phyloP scores from a whole-genome alignment of 2,888 invertebrate genomes.

The Phorcus lineatus region DNA sequence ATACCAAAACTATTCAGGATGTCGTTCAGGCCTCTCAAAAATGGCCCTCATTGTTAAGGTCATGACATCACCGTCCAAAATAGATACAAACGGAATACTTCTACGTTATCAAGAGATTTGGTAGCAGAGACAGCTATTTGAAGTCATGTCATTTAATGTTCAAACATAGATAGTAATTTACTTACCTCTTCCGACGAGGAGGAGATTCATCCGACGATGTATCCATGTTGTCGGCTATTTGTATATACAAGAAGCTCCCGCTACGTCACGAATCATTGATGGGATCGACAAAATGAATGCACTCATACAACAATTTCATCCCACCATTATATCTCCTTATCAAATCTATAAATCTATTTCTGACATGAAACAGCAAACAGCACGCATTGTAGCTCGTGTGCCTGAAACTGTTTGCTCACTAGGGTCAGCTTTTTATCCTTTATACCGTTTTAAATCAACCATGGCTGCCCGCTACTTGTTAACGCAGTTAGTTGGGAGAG shows the following conservation, averaged over 20 bases:
- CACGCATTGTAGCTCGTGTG: background rate
- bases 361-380: constrained; percentile 8
- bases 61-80: background rate
- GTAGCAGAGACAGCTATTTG: too few relatives aligned
- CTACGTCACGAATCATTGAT: background rate
- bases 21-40: background rate
- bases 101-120: too few relatives aligned
- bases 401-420: background rate
- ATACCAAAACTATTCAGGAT: too few relatives aligned
- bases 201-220: background rate
- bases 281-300: constrained; percentile 1
- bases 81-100: background rate
- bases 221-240: constrained; percentile 2
- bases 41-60: background rate
- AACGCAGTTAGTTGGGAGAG: background rate
- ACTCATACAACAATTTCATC: background rate
- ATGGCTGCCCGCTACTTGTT: constrained; percentile 6
- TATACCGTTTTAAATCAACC: background rate
- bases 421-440: constrained; percentile 2
- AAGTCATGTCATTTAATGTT: too few relatives aligned
- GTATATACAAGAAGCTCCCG: constrained; percentile 3
- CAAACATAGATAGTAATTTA: background rate
- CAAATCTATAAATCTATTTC: constrained; percentile 15
- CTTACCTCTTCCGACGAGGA: constrained; percentile 7
- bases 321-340: background rate